These are phyloP conservation scores for Drosophila nigromelanica DNA, from an alignment of 1,140 invertebrate genomes.

Conservation along the genomic window DNA sequence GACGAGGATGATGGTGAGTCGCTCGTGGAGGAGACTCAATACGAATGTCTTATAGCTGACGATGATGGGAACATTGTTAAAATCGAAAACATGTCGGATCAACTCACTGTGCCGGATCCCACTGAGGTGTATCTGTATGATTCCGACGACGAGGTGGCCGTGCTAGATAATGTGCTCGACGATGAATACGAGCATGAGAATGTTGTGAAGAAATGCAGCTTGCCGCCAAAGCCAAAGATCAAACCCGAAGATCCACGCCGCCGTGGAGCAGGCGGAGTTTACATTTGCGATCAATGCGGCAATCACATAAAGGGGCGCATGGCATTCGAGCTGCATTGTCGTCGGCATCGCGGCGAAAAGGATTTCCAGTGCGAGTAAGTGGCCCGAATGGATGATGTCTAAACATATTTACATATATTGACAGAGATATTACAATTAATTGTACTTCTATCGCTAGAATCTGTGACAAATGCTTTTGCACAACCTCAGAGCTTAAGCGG, in stretches of 20 bases:
- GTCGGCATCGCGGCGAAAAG: conserved; percentile 71
- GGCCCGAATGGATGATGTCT: not conserved
- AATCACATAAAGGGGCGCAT: conserved; percentile 72
- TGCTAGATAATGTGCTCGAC: conserved; percentile 65
- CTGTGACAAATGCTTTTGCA: conserved; percentile 75
- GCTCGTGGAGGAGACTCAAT: conserved; percentile 62
- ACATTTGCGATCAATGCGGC: conserved; percentile 72
- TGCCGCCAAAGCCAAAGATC: conserved; percentile 62
- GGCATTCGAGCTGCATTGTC: conserved; percentile 70
- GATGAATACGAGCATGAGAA: conserved; percentile 69
- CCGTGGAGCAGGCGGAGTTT: conserved; percentile 61
- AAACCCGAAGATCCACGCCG: conserved; percentile 59
- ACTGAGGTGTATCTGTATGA: conserved; percentile 64
- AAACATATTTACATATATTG: not conserved
- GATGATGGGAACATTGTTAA: conserved; percentile 57
- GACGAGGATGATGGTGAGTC: conserved; percentile 54
- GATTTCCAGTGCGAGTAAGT: conserved; percentile 75
- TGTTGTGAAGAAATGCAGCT: conserved; percentile 63
- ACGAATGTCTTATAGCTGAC: conserved; percentile 58
- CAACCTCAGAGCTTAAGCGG: conserved; percentile 72
- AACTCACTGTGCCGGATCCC: conserved; percentile 54
- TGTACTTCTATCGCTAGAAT: conserved; percentile 40
- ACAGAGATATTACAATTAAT: not conserved
- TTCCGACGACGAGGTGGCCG: conserved; percentile 68
- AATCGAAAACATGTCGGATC: conserved; percentile 42